Evolutionary conservation across 2,113 vertebrate genomes (phyloP).

Genomic region (Sakesphorus luctuosus): DNA sequence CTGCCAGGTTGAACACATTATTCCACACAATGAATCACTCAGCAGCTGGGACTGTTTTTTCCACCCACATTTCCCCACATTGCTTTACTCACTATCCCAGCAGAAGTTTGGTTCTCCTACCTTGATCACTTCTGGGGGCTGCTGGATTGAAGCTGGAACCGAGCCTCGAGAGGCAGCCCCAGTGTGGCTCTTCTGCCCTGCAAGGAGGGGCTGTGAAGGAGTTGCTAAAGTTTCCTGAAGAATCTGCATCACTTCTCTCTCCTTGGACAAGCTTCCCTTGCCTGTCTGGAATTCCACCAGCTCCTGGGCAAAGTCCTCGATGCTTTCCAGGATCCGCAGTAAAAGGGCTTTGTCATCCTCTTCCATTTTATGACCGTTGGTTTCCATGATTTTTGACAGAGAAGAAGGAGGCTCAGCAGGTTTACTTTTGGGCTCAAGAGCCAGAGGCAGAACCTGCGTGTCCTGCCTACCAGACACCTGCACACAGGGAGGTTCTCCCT

Average conservation of each 20-base stretch:
- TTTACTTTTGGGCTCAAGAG: conserved; percentile 76
- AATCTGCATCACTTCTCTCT: conserved; percentile 96
- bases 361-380: conserved; percentile 79
- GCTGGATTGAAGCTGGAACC: conserved; percentile 88
- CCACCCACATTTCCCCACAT: background rate
- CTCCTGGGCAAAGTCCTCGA: conserved; percentile 98
- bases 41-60: background rate
- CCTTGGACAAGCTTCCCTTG: conserved; percentile 90
- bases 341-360: conserved; percentile 92
- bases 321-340: conserved; percentile 92
- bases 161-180: conserved; percentile 72
- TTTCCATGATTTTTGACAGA: conserved; percentile 75
- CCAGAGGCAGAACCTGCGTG: conserved; percentile 46
- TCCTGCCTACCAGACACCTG: conserved; percentile 53
- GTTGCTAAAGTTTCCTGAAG: conserved; percentile 90
- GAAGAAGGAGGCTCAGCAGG: conserved; percentile 51
- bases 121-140: conserved; percentile 92
- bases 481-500: conserved; percentile 64
- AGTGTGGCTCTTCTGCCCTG: conserved; percentile 58
- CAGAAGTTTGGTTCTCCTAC: conserved; percentile 79
- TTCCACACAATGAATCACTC: conserved; percentile 6
- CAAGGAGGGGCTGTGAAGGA: conserved; percentile 75
- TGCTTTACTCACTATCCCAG: background rate
- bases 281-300: conserved; percentile 92
- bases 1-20: background rate